phyloP scores from a whole-genome alignment of 2,113 vertebrate genomes.

The Diadophis punctatus region DNA sequence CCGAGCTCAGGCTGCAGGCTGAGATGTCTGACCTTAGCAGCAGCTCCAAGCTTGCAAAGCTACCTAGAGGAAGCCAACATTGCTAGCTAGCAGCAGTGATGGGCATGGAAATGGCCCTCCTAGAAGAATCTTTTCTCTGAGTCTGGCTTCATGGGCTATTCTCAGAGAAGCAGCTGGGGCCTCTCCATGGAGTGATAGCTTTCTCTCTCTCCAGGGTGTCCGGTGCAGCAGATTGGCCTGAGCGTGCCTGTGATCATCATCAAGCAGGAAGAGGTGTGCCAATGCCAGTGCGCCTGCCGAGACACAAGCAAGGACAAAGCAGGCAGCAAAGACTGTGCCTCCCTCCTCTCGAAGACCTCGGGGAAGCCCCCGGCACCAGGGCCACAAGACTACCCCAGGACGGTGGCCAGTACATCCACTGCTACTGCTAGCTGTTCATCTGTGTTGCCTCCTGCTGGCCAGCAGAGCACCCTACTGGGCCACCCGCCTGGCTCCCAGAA shows the following conservation, averaged over 20 bases:
- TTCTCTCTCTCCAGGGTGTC: conserved; percentile 78
- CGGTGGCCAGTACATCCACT: conserved; percentile 41
- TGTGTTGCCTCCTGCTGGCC: conserved; percentile 63
- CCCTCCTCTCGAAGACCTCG: conserved; percentile 55
- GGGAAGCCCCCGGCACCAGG: conserved; percentile 57
- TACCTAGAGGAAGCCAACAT: neutral
- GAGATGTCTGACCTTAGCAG: neutral
- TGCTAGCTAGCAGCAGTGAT: neutral
- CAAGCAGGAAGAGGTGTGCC: conserved; percentile 98
- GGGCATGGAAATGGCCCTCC: neutral
- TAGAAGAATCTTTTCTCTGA: neutral
- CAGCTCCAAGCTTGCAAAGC: neutral
- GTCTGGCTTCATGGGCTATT: neutral
- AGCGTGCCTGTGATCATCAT: conserved; percentile 98
- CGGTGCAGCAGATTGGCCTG: conserved; percentile 95
- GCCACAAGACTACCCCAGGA: conserved; percentile 63
- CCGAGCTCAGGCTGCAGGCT: neutral
- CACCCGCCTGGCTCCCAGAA: conserved; percentile 67
- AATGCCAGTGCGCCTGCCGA: conserved; percentile 96
- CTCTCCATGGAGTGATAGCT: neutral
- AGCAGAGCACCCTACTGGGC: conserved; percentile 60
- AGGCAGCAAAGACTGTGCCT: conserved; percentile 66
- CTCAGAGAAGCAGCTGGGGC: neutral
- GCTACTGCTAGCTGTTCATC: conserved; percentile 33
- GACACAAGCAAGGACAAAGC: conserved; percentile 84